These are phyloP conservation scores for Excalfactoria chinensis DNA, from an alignment of 2,113 vertebrate species.

Conservation along the genomic window DNA sequence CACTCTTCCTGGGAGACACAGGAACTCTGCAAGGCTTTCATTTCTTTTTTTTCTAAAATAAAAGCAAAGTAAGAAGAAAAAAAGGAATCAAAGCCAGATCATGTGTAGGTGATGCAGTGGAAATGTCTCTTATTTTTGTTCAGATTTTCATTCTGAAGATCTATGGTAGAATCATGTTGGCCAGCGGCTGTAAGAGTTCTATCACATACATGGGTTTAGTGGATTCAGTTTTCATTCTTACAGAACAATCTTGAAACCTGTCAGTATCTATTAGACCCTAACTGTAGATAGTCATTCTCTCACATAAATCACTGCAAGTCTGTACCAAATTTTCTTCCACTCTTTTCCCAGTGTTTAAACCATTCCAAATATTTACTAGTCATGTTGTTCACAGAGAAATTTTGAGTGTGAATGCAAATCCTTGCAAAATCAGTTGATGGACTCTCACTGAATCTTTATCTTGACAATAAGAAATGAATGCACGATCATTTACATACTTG, in stretches of 20 bases:
- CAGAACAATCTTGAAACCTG: background rate
- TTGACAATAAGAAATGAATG: background rate
- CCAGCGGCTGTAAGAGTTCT: background rate
- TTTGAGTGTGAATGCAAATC: background rate
- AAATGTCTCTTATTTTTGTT: background rate
- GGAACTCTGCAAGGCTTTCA: background rate
- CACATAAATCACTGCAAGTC: background rate
- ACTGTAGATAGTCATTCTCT: background rate
- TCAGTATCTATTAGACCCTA: background rate
- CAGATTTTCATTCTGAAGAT: background rate
- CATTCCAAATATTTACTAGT: background rate
- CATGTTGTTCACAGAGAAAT: background rate
- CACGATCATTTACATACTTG: slow-evolving; percentile 82
- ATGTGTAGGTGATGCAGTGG: background rate
- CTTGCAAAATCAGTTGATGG: background rate
- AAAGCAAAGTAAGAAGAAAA: background rate
- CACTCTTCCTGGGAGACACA: background rate
- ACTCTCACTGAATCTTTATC: background rate
- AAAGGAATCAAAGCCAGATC: background rate
- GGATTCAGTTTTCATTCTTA: background rate
- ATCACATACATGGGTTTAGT: background rate
- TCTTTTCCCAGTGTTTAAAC: background rate
- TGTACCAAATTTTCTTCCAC: background rate
- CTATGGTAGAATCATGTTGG: rapidly evolving
- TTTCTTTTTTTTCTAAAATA: background rate